Evolutionary conservation across 2,113 vertebrate genomes (phyloP), one percentile per base, ranked within the genome.

Genomic region (Cervus canadensis): DNA sequence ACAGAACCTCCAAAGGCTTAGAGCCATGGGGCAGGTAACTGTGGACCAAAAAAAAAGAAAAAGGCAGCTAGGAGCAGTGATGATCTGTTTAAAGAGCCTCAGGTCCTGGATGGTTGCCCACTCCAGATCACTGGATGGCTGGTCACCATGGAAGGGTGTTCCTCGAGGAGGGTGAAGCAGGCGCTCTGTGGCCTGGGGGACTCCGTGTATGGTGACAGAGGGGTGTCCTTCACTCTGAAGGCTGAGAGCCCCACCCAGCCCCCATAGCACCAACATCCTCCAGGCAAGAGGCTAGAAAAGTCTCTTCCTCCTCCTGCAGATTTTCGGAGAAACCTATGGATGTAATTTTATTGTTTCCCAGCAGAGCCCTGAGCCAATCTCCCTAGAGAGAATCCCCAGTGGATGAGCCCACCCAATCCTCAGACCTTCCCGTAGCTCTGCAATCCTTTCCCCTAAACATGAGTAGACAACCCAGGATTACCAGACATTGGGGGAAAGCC

Each of bases 291-390:
- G 3, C 36, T 10, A 8, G 10, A 67, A 19, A 79, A 13, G 8
- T 74, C 78, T 36, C 33, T 36, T n/a, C 40, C 43, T 26, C 10
- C 33, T 40, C 33, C 67, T 78, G 2, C 7, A 50, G 25, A 57
- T 40, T 79, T 59, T n/a, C 14, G 23, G 14, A 43, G 23, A 95
- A 86, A 9, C 17, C 56, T 30, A 1, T 36, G 25, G 33, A 52
- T 30, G 2, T 4, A 15, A 28, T 30, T 54, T 36, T 48, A n/a
- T 89, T 36, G 16, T 52, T 40, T 57, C 79, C n/a, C 30, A 33
- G 40, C n/a, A 36, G n/a, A 59, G 4, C 25, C n/a, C 45, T 26
- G 0, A 45, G 12, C 17, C 28, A 4, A 0, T 14, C 59, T 26
- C 25, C 62, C 87, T 57, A 36, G 26, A 48, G 54, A 60, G 48